A percentile compares a stretch with the other conserved stretches of the same genome.
Conservation (phyloP, 1,140 invertebrate species). For the Lepidurus arcticus region DNA sequence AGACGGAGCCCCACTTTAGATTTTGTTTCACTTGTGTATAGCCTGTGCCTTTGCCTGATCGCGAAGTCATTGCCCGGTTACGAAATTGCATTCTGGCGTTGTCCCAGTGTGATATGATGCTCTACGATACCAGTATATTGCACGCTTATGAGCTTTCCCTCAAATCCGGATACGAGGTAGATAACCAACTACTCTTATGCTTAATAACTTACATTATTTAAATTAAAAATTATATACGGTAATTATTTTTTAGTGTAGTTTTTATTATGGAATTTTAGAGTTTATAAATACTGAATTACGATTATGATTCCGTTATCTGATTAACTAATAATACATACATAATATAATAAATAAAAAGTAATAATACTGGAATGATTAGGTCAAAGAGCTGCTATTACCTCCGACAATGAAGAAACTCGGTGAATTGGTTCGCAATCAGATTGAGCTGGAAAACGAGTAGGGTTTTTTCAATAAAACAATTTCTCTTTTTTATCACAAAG, state of each 20-base stretch:
- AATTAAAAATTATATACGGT: too few species aligned
- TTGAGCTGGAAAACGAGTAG: conserved; percentile 35
- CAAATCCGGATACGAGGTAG: conserved; percentile 63
- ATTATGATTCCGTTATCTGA: too few species aligned
- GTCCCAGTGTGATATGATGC: conserved; percentile 73
- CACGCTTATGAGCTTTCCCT: conserved; percentile 85
- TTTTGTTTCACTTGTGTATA: conserved; percentile 45
- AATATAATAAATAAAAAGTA: too few species aligned
- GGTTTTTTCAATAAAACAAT: conserved; percentile 20
- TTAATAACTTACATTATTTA: conserved; percentile 23
- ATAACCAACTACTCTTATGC: conserved; percentile 35
- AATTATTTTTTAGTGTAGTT: too few species aligned
- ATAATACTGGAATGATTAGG: conserved; percentile 40
- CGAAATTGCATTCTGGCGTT: conserved; percentile 84
- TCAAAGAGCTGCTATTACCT: conserved; percentile 67
- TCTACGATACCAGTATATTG: conserved; percentile 87
- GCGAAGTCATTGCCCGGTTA: conserved; percentile 76
- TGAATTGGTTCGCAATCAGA: conserved; percentile 37
- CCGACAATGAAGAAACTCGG: conserved; percentile 73
- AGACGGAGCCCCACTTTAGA: not conserved
- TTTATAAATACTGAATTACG: too few species aligned
- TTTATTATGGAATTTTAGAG: too few species aligned
- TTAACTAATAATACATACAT: too few species aligned
- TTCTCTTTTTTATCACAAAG: conserved; percentile 25
- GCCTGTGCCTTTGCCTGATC: conserved; percentile 61